phyloP scores from a whole-genome alignment of 2,113 vertebrate genomes.

The Oriolus oriolus region DNA sequence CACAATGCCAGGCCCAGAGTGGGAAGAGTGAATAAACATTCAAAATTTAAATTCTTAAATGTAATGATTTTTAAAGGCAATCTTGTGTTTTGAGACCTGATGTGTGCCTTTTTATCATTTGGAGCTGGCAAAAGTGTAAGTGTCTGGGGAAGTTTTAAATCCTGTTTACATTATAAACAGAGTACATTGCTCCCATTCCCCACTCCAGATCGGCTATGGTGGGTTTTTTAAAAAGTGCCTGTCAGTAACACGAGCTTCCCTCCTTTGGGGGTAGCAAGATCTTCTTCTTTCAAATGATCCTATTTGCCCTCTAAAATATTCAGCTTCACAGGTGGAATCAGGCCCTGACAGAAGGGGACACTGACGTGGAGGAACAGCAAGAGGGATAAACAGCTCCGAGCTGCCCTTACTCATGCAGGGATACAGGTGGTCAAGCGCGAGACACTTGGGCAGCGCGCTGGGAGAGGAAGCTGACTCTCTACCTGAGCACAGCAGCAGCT shows the following conservation, averaged over 20 bases:
- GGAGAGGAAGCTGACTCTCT: background rate
- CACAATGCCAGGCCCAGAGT: background rate
- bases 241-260: background rate
- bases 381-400: background rate
- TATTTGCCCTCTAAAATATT: background rate
- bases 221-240: background rate
- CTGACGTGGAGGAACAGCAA: background rate
- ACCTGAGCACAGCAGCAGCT: background rate
- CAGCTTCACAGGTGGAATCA: background rate
- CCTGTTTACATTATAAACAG: background rate
- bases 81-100: conserved; percentile 1
- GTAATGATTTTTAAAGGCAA: background rate
- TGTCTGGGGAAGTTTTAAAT: background rate
- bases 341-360: background rate
- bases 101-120: background rate
- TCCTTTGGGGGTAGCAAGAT: background rate
- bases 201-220: background rate
- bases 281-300: background rate
- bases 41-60: background rate
- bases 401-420: background rate
- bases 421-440: background rate
- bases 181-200: background rate
- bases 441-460: accelerated
- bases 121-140: background rate
- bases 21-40: background rate